Evolutionary conservation across 2,113 vertebrate genomes (phyloP).

Genomic region (Ictalurus punctatus): DNA sequence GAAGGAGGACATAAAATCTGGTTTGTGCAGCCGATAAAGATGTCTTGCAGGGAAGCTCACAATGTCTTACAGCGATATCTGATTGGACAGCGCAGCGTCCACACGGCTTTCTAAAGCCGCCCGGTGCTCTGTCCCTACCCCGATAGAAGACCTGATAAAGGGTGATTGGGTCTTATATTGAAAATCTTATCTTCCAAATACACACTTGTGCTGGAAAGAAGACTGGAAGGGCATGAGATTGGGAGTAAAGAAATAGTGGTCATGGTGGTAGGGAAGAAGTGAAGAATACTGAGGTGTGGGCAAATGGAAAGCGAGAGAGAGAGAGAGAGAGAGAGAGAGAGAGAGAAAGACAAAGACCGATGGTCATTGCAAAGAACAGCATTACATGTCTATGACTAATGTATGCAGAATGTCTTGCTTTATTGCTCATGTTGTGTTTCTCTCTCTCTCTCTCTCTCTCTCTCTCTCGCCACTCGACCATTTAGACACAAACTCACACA

Average conservation of each 20-base stretch:
- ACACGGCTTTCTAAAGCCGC: neutral
- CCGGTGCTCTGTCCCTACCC: neutral
- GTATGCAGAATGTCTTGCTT: neutral
- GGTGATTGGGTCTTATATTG: conserved; percentile 27
- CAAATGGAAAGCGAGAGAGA: neutral
- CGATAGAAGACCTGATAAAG: conserved; percentile 27
- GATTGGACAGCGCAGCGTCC: conserved; percentile 16
- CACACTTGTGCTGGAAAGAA: conserved; percentile 7
- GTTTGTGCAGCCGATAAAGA: neutral
- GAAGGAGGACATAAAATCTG: neutral
- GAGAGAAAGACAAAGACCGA: conserved; percentile 2
- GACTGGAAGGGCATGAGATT: conserved; percentile 6
- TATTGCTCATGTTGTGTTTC: too few species aligned
- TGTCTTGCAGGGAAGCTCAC: neutral
- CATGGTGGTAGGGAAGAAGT: neutral
- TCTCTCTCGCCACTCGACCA: neutral
- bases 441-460: too few species aligned
- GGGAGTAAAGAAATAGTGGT: neutral
- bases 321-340: conserved; percentile 18
- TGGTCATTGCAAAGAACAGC: neutral
- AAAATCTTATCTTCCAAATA: conserved; percentile 33
- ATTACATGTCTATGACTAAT: neutral
- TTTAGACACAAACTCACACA: neutral
- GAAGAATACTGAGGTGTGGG: neutral
- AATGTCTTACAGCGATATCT: neutral